Conservation (phyloP, 2,113 vertebrate genomes). For the Hoplias malabaricus region DNA sequence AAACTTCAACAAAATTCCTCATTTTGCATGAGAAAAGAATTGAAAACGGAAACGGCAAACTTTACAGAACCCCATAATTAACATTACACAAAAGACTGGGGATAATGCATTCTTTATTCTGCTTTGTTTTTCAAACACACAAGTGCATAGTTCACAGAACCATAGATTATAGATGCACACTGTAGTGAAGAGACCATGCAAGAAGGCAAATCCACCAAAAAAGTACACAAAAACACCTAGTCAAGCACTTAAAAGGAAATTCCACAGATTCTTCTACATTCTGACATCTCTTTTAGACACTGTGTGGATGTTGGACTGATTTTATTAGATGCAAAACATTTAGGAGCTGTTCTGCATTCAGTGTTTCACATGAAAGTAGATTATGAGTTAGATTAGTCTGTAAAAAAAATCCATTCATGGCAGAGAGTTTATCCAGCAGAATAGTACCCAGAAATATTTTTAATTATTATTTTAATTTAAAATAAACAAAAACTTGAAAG, state of each 20-base stretch:
- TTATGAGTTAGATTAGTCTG: too few species aligned
- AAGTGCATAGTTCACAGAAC: slow-evolving; percentile 56
- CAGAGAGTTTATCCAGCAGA: too few species aligned
- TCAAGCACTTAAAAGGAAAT: background rate
- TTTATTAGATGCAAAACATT: too few species aligned
- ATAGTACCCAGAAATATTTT: too few species aligned
- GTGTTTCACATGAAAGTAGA: too few species aligned
- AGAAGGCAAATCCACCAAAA: slow-evolving; percentile 46
- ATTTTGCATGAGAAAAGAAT: slow-evolving; percentile 11
- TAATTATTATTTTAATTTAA: too few species aligned
- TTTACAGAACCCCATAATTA: slow-evolving; percentile 18
- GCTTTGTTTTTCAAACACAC: slow-evolving; percentile 48
- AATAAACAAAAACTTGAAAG: too few species aligned
- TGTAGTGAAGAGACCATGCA: slow-evolving; percentile 58
- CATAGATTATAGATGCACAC: slow-evolving; percentile 41
- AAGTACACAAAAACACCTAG: background rate
- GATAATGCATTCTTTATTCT: slow-evolving; percentile 18
- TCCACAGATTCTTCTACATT: too few species aligned
- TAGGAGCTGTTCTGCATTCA: too few species aligned
- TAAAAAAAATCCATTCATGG: too few species aligned
- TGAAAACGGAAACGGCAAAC: background rate
- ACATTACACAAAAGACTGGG: background rate
- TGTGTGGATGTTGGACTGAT: too few species aligned
- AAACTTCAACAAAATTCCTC: background rate
- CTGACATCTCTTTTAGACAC: too few species aligned